Base-by-base conservation (phyloP, 2,888 invertebrate species). In the Ichneumon xanthorius region DNA sequence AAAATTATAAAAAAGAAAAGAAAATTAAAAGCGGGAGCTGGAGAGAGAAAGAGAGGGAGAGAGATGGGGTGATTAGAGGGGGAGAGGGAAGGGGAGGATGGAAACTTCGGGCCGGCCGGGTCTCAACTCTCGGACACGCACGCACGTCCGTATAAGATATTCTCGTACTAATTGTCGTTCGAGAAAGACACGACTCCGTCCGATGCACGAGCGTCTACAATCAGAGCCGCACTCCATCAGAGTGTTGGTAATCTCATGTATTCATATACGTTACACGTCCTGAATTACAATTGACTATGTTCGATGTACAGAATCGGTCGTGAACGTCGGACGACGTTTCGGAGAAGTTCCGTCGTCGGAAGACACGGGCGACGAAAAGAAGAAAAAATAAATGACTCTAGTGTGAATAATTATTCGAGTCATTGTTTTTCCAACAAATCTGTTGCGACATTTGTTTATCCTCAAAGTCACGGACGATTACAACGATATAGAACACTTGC, bases 391-490 rank as follows among this genome's bases (percentile, higher is more conserved):
- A 65, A 50, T n/a, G 33, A 33, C 26, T 26, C 26, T 26, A 5
- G 26, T 45, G 16, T n/a, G 7, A 63, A 73, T 26, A 40, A 40
- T 40, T 40, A 11, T 40, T 40, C 30, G 5, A 26, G 26, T 26
- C 11, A 40, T 40, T 11, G 2, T 11, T 40, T 11, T 40, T 40
- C 40, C 11, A 37, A 37, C 1, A 37, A 55, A 40, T 73, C 61
- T 61, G 16, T 58, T 61, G 61, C 26, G 61, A 30, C 30, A 73
- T 61, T 61, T 73, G 73, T 73, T 73, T 61, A 7, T 22, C 26
- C n/a, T 37, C 14, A 22, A 58, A 73, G 73, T 73, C 61, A 73
- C 73, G 73, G 40, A 26, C 58, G 45, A 58, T 61, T 45, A 22
- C 30, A 30, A 65, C 37, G n/a, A 33, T 40, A 22, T 4, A 40